These are phyloP conservation scores for Conops quadrifasciatus DNA, from an alignment of 2,888 invertebrate genomes.

Conservation along the genomic window DNA sequence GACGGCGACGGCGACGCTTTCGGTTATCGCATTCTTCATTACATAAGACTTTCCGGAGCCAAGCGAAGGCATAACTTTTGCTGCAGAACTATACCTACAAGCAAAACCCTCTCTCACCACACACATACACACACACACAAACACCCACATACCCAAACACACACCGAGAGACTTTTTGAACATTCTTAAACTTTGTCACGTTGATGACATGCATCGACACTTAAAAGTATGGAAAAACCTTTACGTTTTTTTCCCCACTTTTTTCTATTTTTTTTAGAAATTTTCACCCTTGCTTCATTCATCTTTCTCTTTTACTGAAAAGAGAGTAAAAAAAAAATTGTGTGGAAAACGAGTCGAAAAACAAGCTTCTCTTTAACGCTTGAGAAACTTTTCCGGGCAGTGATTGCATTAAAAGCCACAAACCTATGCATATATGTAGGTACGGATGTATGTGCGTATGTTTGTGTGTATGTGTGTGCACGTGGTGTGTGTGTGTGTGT, in stretches of 20 bases:
- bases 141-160: not conserved
- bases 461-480: no score
- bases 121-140: constrained; percentile 18
- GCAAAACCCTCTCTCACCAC: not conserved
- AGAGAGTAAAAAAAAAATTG: no score
- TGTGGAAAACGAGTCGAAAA: no score
- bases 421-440: no score
- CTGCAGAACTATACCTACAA: not conserved
- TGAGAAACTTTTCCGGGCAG: no score
- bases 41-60: constrained; percentile 9
- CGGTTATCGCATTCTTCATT: constrained; percentile 28
- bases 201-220: constrained; percentile 36
- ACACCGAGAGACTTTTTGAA: not conserved
- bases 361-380: no score
- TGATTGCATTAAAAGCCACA: no score
- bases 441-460: not conserved
- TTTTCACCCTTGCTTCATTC: no score
- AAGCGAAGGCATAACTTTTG: constrained; percentile 27
- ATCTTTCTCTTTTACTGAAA: not conserved
- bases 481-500: no score
- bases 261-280: not conserved
- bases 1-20: no score
- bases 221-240: constrained; percentile 31
- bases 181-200: constrained; percentile 27
- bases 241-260: not conserved